Evolutionary conservation across 1,140 invertebrate genomes (phyloP).

Genomic region (Neodiprion fabricii): DNA sequence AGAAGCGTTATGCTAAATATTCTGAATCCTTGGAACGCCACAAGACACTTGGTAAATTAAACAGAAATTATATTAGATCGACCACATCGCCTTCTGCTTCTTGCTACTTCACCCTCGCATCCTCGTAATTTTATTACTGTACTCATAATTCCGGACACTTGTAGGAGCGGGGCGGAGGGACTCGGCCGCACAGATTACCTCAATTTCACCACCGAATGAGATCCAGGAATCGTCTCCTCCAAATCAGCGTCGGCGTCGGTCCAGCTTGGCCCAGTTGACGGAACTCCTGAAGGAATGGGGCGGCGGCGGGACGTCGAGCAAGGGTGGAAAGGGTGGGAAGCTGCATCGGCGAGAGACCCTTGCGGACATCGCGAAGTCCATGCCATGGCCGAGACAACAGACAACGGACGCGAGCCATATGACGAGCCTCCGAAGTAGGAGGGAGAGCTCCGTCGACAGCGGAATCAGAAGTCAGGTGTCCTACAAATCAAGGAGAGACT

Average conservation of each 20-base stretch:
- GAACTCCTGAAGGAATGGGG: constrained; percentile 88
- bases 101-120: too few relatives aligned
- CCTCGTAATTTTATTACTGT: too few relatives aligned
- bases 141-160: neutral
- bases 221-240: constrained; percentile 69
- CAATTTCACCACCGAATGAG: constrained; percentile 80
- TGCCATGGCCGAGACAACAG: constrained; percentile 72
- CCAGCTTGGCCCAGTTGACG: constrained; percentile 85
- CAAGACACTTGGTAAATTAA: neutral
- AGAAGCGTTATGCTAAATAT: neutral
- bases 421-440: constrained; percentile 66
- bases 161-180: constrained; percentile 75
- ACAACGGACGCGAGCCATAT: constrained; percentile 62
- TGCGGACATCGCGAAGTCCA: constrained; percentile 76
- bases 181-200: constrained; percentile 86
- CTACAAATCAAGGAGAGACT: constrained; percentile 72
- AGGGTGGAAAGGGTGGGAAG: constrained; percentile 69
- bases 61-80: neutral
- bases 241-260: constrained; percentile 75
- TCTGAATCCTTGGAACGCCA: too few relatives aligned
- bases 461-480: constrained; percentile 78
- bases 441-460: constrained; percentile 83
- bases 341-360: constrained; percentile 82
- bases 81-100: neutral
- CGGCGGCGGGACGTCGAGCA: constrained; percentile 69